Evolutionary conservation across 1,140 invertebrate species (phyloP), one percentile per base, ranked within the genome.

Genomic region (Diprion similis): DNA sequence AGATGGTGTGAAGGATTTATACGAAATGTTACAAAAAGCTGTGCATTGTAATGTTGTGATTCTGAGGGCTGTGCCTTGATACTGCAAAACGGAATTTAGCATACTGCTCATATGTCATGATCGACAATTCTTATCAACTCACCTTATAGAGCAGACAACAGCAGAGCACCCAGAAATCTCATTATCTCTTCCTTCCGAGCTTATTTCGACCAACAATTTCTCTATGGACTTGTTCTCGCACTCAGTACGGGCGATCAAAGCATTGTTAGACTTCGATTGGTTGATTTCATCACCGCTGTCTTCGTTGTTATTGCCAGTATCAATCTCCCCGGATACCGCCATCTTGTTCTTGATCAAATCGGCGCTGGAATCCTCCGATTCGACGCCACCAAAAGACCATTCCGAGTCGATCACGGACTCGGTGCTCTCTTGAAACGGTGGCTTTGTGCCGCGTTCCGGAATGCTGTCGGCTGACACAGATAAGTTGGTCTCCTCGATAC

Each of bases 351-450:
- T 70, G 8, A 48, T 11, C 13, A 47, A n/a, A n/a, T 70, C 69
- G 11, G 10, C 10, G 69, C n/a, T 48, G 24, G 75, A 17, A 10
- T 82, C 77, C 24, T 37, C 24, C 45, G 67, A 65, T 47, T 74
- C 78, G 65, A 73, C 70, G 70, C 78, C 77, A 37, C 79, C 76
- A 11, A 79, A 82, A n/a, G 80, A 82, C 71, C 79, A 83, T 67
- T 83, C 82, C 9, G 81, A 81, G 64, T 81, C 80, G 67, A 81
- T 82, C 19, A 76, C 80, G 11, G 80, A 81, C 66, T 81, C 79
- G 24, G 81, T 66, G 48, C 78, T 80, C 67, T 82, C 81, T 71
- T 83, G 77, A 37, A 81, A 81, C 17, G 71, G 77, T 17, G 76
- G 75, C 1, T 51, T 71, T 6, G 76, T 72, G 19, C 18, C 46